Base-by-base conservation (phyloP, 2,113 vertebrate species). In the Egretta garzetta region DNA sequence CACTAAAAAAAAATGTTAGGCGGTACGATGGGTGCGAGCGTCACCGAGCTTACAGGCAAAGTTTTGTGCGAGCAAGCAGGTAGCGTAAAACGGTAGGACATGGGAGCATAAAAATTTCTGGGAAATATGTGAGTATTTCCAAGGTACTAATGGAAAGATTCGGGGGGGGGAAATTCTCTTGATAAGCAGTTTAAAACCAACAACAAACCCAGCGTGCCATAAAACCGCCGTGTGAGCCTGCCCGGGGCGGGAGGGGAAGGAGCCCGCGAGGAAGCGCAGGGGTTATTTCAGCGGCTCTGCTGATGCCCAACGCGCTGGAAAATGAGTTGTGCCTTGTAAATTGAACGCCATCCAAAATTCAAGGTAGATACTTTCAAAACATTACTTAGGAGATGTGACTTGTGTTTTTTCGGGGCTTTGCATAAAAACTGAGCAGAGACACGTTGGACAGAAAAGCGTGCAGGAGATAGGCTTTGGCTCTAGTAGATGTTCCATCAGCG, bases 261-360 rank as follows among this genome's bases (percentile, higher is more conserved):
- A 67, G 68, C 41, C 81, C 26, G 1, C 24, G 1, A 67, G 72
- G 90, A 94, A 47, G 90, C 71, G 50, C 88, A 88, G 84, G 87
- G 91, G 89, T 89, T 85, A 23, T 94, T 96, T 91, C 33, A 10
- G 43, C 6, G 30, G 73, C 90, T 97, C 81, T 37, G 80, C 6
- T 80, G 74, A n/a, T 94, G 91, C 84, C 97, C 89, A 26, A n/a
- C 67, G 28, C 76, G 90, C 79, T 98, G 94, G 90, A 95, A 93
- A 96, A 97, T 92, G 33, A 80, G 66, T 73, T 86, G 86, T 59
- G 86, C 93, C 67, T 86, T 4, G 10, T 68, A 75, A 91, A 85
- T 91, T 53, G 86, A 67, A 79, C 15, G 2, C 6, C 39, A 56
- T 60, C 89, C 82, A 94, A n/a, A 77, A 53, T 19, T 55, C 28